A percentile compares a stretch with the other conserved stretches of the same genome.
Evolutionary conservation across 2,888 invertebrate genomes (phyloP).

Genomic region (Amphimallon solstitiale): DNA sequence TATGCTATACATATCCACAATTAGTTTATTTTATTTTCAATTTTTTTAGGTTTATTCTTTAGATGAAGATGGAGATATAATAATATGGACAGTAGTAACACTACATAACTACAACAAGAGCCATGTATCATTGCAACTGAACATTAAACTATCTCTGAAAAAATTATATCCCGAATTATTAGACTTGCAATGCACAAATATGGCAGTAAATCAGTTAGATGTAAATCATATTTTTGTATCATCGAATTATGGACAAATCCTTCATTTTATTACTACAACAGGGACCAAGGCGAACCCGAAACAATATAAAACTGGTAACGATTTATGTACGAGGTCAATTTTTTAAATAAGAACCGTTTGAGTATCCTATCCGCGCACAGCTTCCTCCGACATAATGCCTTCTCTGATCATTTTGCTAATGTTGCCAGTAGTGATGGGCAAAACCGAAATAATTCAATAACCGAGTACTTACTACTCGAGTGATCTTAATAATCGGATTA

Average conservation of each 20-base stretch:
- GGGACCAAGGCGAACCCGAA: constrained; percentile 55
- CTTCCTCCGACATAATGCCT: too few relatives aligned
- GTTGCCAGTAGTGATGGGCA: too few relatives aligned
- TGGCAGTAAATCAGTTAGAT: constrained; percentile 61
- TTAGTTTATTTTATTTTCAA: too few relatives aligned
- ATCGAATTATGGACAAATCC: constrained; percentile 63
- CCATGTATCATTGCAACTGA: constrained; percentile 61
- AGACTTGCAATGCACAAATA: constrained; percentile 60
- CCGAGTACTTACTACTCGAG: too few relatives aligned
- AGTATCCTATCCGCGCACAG: too few relatives aligned
- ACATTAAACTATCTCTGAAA: constrained; percentile 58
- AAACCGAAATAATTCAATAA: too few relatives aligned
- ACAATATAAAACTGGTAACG: constrained; percentile 54
- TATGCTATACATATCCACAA: too few relatives aligned
- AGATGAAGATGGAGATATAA: constrained; percentile 64
- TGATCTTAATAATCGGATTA: too few relatives aligned
- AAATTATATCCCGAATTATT: constrained; percentile 52
- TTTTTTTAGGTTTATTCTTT: constrained; percentile 64
- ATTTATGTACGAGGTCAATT: too few relatives aligned
- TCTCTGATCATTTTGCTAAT: too few relatives aligned
- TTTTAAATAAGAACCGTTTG: too few relatives aligned
- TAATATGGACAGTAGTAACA: constrained; percentile 65
- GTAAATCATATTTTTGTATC: constrained; percentile 63
- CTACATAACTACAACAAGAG: constrained; percentile 43
- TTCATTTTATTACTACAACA: constrained; percentile 58